Base-by-base conservation (phyloP, 2,113 vertebrate genomes). In the Callipepla californica region DNA sequence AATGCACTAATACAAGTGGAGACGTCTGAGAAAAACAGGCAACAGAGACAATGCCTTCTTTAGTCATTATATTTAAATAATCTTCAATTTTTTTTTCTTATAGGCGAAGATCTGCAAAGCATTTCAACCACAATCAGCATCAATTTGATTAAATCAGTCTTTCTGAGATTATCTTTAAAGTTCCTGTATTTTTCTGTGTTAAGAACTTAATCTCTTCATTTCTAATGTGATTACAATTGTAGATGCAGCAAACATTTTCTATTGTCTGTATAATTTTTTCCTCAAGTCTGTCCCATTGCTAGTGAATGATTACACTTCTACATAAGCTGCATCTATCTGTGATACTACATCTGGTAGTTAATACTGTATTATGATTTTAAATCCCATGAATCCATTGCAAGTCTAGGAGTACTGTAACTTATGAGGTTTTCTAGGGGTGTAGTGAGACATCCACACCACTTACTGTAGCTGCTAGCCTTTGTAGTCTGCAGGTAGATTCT, bases 181-280 rank as follows among this genome's bases (percentile, higher is more conserved):
- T 80, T 93, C 89, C 68, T 91, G 38, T 55, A 86, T 91, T 96
- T 66, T 95, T 75, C 67, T 80, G 45, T 32, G 11, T 88, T 97
- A 95, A 95, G 72, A 92, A 95, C 34, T 95, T 96, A 96, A 96
- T 95, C 78, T 58, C 7, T 90, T 85, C 95, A 74, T 94, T 97
- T 96, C 89, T 92, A 28, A 74, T 94, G 70, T 63, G 77, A 93
- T 95, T 86, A 66, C 25, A 67, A 86, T 91, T 92, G 57, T 73
- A 94, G 69, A 83, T 92, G 90, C n/a, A 95, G n/a, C 36, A 72
- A 92, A 53, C 4, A 50, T 75, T 95, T 95, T 93, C 77, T 89
- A 48, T 90, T 89, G 51, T 90, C 17, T 73, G 66, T 62, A 82
- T 77, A 95, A 58, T 62, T 93, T 74, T 93, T 79, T 88, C 89